Conservation (phyloP, 2,888 invertebrate genomes). For the Alcis repandata region DNA sequence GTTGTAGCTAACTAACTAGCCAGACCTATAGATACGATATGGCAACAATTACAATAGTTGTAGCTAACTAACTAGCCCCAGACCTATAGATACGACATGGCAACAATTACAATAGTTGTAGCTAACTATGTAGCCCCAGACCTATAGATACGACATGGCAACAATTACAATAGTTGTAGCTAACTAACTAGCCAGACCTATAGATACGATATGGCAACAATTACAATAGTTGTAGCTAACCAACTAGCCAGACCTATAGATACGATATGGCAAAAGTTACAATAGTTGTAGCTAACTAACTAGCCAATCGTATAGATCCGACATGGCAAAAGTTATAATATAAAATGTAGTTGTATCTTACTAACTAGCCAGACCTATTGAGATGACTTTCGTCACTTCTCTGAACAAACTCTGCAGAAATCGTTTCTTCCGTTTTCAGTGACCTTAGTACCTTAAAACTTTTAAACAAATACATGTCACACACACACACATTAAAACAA, state of each 20-base stretch:
- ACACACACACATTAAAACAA: no score
- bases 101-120: conserved; percentile 43
- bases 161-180: conserved; percentile 41
- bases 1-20: not conserved
- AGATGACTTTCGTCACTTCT: not conserved
- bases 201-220: conserved; percentile 52
- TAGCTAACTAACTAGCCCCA: not conserved
- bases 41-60: conserved; percentile 44
- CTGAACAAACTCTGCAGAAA: not conserved
- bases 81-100: conserved; percentile 53
- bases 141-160: conserved; percentile 53
- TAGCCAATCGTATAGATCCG: conserved; percentile 56
- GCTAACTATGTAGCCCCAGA: conserved; percentile 45
- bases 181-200: conserved; percentile 35
- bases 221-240: conserved; percentile 36
- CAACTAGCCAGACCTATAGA: conserved; percentile 46
- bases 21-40: conserved; percentile 52
- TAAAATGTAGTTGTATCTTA: not conserved
- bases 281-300: conserved; percentile 1
- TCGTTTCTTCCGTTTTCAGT: not conserved
- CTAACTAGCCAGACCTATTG: no score
- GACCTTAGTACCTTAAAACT: not conserved
- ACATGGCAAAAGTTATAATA: conserved; percentile 47
- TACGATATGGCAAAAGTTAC: conserved; percentile 52
- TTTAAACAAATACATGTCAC: no score